Conservation (phyloP, 2,888 invertebrate genomes). For the Lomographa bimaculata region DNA sequence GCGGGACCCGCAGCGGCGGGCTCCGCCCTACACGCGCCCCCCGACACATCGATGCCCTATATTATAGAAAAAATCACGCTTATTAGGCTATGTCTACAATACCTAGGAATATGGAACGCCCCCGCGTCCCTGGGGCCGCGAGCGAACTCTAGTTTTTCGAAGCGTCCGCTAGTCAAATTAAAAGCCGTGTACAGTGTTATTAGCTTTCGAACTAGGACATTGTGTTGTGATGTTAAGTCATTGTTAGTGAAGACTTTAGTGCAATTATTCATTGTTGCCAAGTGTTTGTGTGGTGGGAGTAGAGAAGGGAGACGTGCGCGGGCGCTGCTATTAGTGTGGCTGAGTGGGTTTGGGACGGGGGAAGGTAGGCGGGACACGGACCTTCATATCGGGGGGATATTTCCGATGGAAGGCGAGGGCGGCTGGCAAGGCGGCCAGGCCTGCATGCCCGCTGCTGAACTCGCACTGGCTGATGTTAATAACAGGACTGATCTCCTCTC, state of each 20-base stretch:
- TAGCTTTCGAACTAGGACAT: constrained; percentile 75
- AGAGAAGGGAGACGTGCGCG: constrained; percentile 41
- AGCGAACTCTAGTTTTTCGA: constrained; percentile 74
- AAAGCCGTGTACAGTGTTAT: constrained; percentile 62
- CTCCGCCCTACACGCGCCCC: constrained; percentile 51
- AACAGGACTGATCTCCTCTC: constrained; percentile 93
- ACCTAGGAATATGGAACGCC: constrained; percentile 62
- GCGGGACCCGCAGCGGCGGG: constrained; percentile 59
- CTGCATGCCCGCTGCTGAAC: constrained; percentile 98
- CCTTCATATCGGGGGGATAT: constrained; percentile 98
- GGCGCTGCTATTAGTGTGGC: constrained; percentile 60
- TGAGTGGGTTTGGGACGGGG: constrained; percentile 60
- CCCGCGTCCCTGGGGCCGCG: constrained; percentile 56
- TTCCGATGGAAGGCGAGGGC: constrained; percentile 97
- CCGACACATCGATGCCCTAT: constrained; percentile 55
- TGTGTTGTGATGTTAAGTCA: constrained; percentile 67
- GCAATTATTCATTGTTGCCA: constrained; percentile 79
- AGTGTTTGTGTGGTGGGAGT: constrained; percentile 61
- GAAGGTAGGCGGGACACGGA: constrained; percentile 86
- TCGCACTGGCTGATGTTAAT: constrained; percentile 98
- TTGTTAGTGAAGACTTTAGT: constrained; percentile 76
- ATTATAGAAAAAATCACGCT: constrained; percentile 70
- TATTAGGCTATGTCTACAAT: constrained; percentile 78
- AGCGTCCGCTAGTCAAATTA: constrained; percentile 81
- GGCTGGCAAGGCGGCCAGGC: constrained; percentile 99